A percentile compares a stretch with the other conserved stretches of the same genome.
Evolutionary conservation across 2,888 invertebrate genomes (phyloP).

Genomic region (Cyclophora punctaria): DNA sequence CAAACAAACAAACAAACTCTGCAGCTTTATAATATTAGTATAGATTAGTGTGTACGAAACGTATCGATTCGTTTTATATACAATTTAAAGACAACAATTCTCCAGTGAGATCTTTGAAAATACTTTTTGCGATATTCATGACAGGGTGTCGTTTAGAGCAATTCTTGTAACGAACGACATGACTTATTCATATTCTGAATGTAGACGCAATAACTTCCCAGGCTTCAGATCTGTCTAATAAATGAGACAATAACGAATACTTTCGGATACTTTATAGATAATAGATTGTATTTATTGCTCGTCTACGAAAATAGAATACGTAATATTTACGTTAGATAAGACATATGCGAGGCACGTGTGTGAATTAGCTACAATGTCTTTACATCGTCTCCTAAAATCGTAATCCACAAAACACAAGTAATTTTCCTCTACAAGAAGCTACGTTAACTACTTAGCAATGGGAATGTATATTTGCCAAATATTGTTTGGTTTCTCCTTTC

Average conservation of each 20-base stretch:
- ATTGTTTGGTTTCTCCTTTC: slow-evolving; percentile 51
- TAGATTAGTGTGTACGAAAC: too few species aligned
- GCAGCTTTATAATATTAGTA: too few species aligned
- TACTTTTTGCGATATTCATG: slow-evolving; percentile 23
- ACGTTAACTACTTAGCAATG: slow-evolving; percentile 19
- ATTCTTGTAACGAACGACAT: slow-evolving; percentile 67
- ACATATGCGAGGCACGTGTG: too few species aligned
- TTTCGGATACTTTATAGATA: neutral
- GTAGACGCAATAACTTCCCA: slow-evolving; percentile 59
- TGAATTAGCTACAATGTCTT: too few species aligned
- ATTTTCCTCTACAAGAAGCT: too few species aligned
- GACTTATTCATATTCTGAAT: slow-evolving; percentile 66
- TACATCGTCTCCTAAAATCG: too few species aligned
- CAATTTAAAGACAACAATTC: neutral
- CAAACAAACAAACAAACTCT: too few species aligned
- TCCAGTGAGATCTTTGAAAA: slow-evolving; percentile 2
- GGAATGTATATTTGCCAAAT: slow-evolving; percentile 62
- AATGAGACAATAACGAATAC: slow-evolving; percentile 55
- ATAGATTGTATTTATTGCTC: too few species aligned
- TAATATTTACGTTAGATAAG: too few species aligned
- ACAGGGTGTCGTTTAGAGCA: slow-evolving; percentile 45
- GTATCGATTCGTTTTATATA: too few species aligned
- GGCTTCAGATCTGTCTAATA: slow-evolving; percentile 55
- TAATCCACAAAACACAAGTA: too few species aligned
- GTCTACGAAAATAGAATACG: too few species aligned